A percentile compares a stretch with the other conserved stretches of the same genome.
phyloP scores from a whole-genome alignment of 2,113 vertebrate genomes.

The Perccottus glenii region DNA sequence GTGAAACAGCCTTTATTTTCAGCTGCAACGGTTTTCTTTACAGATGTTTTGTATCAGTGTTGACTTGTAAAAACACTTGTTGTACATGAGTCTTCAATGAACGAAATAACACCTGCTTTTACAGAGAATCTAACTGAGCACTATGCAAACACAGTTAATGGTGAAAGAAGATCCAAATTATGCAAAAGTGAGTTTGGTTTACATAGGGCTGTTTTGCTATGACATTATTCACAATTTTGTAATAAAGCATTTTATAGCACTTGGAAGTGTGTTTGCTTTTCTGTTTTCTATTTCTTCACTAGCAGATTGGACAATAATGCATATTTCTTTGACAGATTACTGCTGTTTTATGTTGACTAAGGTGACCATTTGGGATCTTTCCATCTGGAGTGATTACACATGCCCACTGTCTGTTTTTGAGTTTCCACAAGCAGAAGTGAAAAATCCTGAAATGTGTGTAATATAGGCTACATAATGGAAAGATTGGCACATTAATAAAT shows the following conservation, averaged over 20 bases:
- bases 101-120: conserved; percentile 26
- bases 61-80: conserved; percentile 36
- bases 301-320: background rate
- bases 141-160: conserved; percentile 49
- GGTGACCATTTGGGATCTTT: too few species aligned
- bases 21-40: conserved; percentile 42
- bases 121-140: conserved; percentile 28
- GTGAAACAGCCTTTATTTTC: conserved; percentile 52
- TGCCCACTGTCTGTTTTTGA: too few species aligned
- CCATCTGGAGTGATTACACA: too few species aligned
- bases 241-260: conserved; percentile 82
- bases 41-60: conserved; percentile 51
- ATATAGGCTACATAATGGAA: too few species aligned
- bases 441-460: too few species aligned
- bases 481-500: too few species aligned
- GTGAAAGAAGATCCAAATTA: conserved; percentile 25
- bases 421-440: too few species aligned
- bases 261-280: conserved; percentile 31
- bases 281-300: conserved; percentile 4
- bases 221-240: conserved; percentile 71
- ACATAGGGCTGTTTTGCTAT: conserved; percentile 42
- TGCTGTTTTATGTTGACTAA: too few species aligned
- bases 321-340: too few species aligned
- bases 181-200: conserved; percentile 37
- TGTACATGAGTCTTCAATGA: conserved; percentile 44